Percentiles rank a stretch among this genome's conserved stretches.
Evolutionary conservation across 2,888 invertebrate genomes (phyloP).

Genomic region (Conistra vaccinii): DNA sequence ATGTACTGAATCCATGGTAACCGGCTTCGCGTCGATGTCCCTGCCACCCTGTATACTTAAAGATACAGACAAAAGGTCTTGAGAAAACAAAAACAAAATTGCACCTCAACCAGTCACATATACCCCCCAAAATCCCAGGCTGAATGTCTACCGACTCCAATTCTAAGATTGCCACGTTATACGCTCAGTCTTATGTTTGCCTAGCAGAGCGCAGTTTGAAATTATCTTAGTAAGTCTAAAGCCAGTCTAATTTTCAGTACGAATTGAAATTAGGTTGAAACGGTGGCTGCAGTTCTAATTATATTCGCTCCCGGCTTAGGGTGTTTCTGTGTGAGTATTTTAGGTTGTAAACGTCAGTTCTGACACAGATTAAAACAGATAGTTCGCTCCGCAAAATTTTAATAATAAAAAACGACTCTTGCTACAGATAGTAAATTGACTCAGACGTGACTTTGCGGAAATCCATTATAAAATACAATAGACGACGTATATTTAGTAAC

Average conservation of each 20-base stretch:
- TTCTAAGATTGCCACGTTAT: constrained; percentile 68
- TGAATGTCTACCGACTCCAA: constrained; percentile 42
- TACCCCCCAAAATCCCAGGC: constrained; percentile 18
- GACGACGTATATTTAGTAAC: too few species aligned
- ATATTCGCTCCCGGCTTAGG: constrained; percentile 19
- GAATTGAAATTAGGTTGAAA: constrained; percentile 54
- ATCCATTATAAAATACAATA: too few species aligned
- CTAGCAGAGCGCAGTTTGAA: constrained; percentile 41
- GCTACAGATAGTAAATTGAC: too few species aligned
- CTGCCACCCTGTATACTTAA: too few species aligned
- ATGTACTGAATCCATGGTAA: too few species aligned
- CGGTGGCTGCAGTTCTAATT: constrained; percentile 45
- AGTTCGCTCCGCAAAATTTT: too few species aligned
- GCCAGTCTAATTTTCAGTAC: constrained; percentile 47
- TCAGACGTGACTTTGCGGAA: too few species aligned
- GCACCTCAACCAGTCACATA: constrained; percentile 12
- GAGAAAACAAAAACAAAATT: not conserved
- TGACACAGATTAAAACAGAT: too few species aligned
- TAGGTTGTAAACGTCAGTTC: not conserved
- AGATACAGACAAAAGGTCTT: too few species aligned
- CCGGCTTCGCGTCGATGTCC: too few species aligned
- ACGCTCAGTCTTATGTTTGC: constrained; percentile 48
- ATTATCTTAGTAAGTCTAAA: constrained; percentile 52
- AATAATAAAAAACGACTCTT: too few species aligned
- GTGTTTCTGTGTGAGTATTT: not conserved